Base-by-base conservation (phyloP, 2,797 vertebrate genomes). In the Columba guinea region DNA sequence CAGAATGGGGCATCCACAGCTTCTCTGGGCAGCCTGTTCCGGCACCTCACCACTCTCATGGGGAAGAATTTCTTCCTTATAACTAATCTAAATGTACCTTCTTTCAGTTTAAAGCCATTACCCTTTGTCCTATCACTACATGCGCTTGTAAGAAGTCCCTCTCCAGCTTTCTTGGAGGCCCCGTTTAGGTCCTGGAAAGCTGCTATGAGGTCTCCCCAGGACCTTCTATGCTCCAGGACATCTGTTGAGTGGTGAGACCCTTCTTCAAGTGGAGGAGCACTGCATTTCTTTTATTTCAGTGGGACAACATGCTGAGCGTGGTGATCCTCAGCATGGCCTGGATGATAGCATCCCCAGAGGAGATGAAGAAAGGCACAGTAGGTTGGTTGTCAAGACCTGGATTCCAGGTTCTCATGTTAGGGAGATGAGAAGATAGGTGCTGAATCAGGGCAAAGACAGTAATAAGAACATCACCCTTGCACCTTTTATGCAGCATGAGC, bases 291-390 rank as follows among this genome's bases (percentile, higher is more conserved):
- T 83, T 30, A 58, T 71, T 80, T 75, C 30, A 56, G 13, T 48
- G 37, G 17, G 13, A 22, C 13, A 9, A 15, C 21, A 30, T 13
- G 0, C 4, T 56, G 44, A 37, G 26, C 2, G 0, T 28, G 32
- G 64, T 78, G 67, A 28, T 79, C 35, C 37, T 87, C 58, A 63
- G 35, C 18, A 2, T 65, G 39, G 39, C 55, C 18, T 65, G 26
- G 2, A 6, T 90, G 87, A 48, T 3, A 22, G 16, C 46, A 20
- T 64, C 56, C 35, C 46, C 81, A 77, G 49, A 63, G 59, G 52
- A 95, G 78, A 60, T 19, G 70, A 65, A 27, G 26, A 81, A 71
- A 91, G 16, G 39, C 21, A 6, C 9, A n/a, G 11, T 37, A 39
- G 58, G 20, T 16, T 95, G 30, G 6, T 80, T 73, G 67, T 65